Percentiles rank a stretch among this genome's conserved stretches.
Conservation (phyloP, 1,140 invertebrate genomes). For the Xylocopa sonorina region DNA sequence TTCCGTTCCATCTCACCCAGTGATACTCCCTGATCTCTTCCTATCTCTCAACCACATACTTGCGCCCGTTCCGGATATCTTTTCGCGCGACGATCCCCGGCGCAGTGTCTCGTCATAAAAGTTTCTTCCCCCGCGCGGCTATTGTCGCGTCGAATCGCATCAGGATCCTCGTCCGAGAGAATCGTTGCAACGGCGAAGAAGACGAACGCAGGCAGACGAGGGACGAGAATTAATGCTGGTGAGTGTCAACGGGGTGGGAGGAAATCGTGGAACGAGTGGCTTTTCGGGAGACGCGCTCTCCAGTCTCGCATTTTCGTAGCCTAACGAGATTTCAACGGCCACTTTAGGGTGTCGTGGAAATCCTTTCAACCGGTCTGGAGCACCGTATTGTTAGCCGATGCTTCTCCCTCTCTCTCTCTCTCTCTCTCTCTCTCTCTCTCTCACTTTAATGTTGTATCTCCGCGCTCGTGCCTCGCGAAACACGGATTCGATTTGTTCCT, state of each 20-base stretch:
- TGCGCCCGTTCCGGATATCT: not conserved
- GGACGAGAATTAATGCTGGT: not conserved
- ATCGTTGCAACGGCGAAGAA: not conserved
- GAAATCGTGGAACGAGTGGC: constrained; percentile 17
- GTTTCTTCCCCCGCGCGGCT: not conserved
- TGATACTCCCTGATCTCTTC: not conserved
- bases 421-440: too few species aligned
- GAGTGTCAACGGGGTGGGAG: not conserved
- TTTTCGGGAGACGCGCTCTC: constrained; percentile 30
- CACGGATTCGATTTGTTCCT: constrained; percentile 27
- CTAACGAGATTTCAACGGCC: constrained; percentile 50
- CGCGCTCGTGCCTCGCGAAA: not conserved
- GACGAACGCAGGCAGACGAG: not conserved
- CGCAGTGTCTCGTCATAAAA: not conserved
- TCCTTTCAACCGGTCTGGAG: constrained; percentile 11
- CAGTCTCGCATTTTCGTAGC: constrained; percentile 26
- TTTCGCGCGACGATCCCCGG: not conserved
- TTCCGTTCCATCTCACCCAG: not conserved
- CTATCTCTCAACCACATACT: not conserved
- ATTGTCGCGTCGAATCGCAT: constrained; percentile 2
- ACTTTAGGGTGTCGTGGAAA: constrained; percentile 37
- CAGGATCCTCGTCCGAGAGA: not conserved
- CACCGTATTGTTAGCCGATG: constrained; percentile 18
- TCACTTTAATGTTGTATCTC: too few species aligned
- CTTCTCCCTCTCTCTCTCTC: too few species aligned